Base-by-base conservation (phyloP, 2,797 vertebrate species). In the Acanthurus leucopareius region DNA sequence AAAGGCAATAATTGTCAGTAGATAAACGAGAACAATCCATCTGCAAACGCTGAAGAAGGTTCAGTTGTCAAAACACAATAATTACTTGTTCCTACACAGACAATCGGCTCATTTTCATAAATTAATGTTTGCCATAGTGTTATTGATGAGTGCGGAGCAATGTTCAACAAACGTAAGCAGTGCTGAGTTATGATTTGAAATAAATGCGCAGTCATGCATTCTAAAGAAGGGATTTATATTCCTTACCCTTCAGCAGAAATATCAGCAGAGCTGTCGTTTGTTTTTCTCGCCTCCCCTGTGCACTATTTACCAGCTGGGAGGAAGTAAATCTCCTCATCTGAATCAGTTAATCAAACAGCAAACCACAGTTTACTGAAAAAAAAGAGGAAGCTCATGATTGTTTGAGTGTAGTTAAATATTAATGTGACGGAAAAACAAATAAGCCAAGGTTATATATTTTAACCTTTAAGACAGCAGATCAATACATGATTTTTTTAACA, bases 281-380 rank as follows among this genome's bases (percentile, higher is more conserved):
- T 92, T 92, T 94, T 86, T 77, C 85, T 83, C 61, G 57, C 67
- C 77, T 90, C 86, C 88, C 88, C 64, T 49, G 88, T 83, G 86
- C 61, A 73, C 89, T 71, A 86, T 92, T 91, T 89, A 83, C 86
- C 77, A 91, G 89, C 87, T 84, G 88, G 75, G 88, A 84, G 89
- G 76, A 90, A 85, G 83, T 90, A 92, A 90, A 92, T 92, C 85
- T 88, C 79, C 78, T 89, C 69, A 74, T 81, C 71, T 42, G 75
- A 92, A 92, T 93, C 88, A 92, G 92, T 94, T 92, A 89, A 91
- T 94, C 90, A 94, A 86, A 91, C 74, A 80, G 77, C 62, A 82
- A 66, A 80, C 79, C 48, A 54, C 76, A 82, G 77, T 84, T 87
- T 85, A 88, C 58, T 38, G 38, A 57, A 73, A 66, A 35, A 35